Evolutionary conservation across 2,888 invertebrate species (phyloP).

Genomic region (Aelia acuminata): DNA sequence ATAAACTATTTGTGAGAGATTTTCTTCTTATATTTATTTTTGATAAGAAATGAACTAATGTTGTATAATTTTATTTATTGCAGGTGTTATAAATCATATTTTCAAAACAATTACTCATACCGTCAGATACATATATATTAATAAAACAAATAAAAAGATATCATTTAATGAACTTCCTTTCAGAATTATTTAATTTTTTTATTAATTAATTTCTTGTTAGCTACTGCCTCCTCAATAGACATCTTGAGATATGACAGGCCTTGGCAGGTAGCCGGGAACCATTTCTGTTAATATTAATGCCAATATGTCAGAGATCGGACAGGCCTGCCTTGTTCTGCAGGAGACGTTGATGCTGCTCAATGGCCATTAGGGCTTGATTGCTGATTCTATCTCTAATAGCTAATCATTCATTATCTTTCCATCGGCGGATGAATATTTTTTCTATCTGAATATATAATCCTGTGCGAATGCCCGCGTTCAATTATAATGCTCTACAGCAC

Average conservation of each 20-base stretch:
- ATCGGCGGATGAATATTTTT: neutral
- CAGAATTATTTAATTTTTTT: neutral
- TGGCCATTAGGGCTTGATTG: neutral
- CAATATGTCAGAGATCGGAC: neutral
- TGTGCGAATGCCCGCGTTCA: neutral
- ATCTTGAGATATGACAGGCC: neutral
- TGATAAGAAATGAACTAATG: no score
- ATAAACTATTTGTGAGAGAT: no score
- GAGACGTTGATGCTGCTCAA: neutral
- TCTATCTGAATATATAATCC: neutral
- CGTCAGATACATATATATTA: no score
- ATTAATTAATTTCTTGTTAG: neutral
- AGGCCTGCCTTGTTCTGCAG: neutral
- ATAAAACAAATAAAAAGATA: neutral
- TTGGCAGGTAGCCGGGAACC: neutral
- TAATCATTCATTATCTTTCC: neutral
- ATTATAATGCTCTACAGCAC: neutral
- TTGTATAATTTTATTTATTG: no score
- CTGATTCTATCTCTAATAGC: neutral
- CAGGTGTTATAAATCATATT: no score
- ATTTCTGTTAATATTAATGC: neutral
- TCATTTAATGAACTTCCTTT: neutral
- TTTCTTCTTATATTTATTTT: no score
- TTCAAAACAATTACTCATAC: no score
- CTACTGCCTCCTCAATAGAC: no score